phyloP scores from a whole-genome alignment of 2,888 invertebrate species.

The Resseliella maxima region DNA sequence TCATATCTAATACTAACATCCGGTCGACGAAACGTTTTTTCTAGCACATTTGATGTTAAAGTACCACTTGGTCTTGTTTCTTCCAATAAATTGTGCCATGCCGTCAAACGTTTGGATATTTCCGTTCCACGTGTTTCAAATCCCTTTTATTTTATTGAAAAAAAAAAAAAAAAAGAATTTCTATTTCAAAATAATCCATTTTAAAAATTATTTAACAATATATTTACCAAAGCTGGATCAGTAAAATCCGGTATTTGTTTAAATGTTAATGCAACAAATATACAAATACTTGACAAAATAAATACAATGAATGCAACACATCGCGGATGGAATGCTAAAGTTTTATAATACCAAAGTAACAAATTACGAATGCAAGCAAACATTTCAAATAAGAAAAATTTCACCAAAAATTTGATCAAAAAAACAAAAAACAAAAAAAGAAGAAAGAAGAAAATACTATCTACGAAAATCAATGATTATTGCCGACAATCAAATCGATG shows the following conservation, averaged over 20 bases:
- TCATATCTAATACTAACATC: background rate
- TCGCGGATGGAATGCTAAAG: conserved; percentile 77
- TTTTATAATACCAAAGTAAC: conserved; percentile 73
- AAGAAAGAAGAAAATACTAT: background rate
- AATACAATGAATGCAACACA: conserved; percentile 73
- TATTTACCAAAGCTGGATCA: conserved; percentile 81
- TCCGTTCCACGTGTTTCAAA: conserved; percentile 93
- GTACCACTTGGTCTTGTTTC: conserved; percentile 77
- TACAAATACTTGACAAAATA: conserved; percentile 74
- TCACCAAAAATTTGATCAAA: background rate
- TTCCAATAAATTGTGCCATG: conserved; percentile 87
- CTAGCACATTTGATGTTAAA: conserved; percentile 76
- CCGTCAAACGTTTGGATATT: conserved; percentile 80
- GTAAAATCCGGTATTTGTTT: conserved; percentile 82
- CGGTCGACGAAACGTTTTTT: background rate
- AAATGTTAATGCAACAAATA: conserved; percentile 67
- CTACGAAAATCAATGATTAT: background rate
- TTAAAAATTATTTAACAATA: no score
- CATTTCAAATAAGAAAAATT: background rate
- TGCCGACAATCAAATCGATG: background rate
- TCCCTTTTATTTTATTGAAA: conserved; percentile 71
- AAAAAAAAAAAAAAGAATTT: conserved; percentile 56
- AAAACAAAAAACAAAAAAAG: background rate
- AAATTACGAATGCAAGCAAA: background rate
- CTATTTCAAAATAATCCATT: conserved; percentile 16